Evolutionary conservation across 2,113 vertebrate genomes (phyloP).

Genomic region (Turdus rufiventris): DNA sequence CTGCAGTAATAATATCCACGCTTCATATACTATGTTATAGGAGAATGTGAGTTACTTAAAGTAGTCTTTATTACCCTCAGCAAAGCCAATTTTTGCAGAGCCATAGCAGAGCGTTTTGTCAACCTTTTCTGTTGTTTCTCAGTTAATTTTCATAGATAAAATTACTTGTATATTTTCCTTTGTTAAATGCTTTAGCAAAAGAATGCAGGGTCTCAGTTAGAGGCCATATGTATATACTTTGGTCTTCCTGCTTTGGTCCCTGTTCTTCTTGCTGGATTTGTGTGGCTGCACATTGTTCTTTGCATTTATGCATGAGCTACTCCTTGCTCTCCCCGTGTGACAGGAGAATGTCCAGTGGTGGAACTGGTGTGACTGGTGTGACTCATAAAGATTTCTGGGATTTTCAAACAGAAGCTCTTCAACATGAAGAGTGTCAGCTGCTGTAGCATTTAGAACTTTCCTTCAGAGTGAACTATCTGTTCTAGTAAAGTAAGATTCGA

Average conservation of each 20-base stretch:
- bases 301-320: neutral
- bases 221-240: neutral
- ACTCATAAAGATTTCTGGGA: neutral
- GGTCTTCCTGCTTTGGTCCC: neutral
- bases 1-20: conserved; percentile 23
- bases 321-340: neutral
- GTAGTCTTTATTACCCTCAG: neutral
- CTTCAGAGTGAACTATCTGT: neutral
- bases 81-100: conserved; percentile 4
- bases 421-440: neutral
- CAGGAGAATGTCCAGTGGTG: neutral
- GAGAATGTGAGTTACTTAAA: conserved; percentile 52
- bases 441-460: neutral
- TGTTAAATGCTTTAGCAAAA: neutral
- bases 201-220: neutral
- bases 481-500: neutral
- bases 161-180: neutral
- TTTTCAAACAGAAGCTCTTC: neutral
- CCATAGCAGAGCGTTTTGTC: neutral
- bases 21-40: conserved; percentile 26
- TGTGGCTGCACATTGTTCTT: neutral
- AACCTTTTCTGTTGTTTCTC: neutral
- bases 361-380: neutral
- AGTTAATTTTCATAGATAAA: neutral
- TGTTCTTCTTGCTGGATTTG: neutral